phyloP scores from a whole-genome alignment of 64 coral and sea anemone species.

The Actinia tenebrosa region DNA sequence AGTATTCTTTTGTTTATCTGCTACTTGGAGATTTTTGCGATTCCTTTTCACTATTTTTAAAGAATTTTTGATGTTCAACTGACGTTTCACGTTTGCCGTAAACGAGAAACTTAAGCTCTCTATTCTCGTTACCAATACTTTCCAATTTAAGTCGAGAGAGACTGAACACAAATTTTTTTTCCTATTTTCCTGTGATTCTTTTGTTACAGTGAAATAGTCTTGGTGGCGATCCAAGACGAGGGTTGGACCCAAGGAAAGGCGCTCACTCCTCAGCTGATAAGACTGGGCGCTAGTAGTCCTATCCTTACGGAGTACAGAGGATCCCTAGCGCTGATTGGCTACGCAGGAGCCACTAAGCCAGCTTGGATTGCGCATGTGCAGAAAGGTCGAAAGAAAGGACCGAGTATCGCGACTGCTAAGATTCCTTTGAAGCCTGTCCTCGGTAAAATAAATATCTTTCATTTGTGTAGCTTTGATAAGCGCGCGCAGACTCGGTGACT shows the following conservation, averaged over 20 bases:
- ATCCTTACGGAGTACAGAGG: not conserved
- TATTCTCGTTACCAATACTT: too few relatives aligned
- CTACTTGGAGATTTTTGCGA: too few relatives aligned
- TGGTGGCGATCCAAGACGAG: constrained; percentile 21
- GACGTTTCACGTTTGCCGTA: too few relatives aligned
- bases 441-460: not conserved
- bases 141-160: too few relatives aligned
- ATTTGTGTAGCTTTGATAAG: not conserved
- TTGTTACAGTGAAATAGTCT: constrained; percentile 16
- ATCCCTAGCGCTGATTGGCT: constrained; percentile 11
- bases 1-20: too few relatives aligned
- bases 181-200: not conserved
- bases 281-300: constrained; percentile 11
- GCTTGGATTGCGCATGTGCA: constrained; percentile 23
- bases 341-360: constrained; percentile 1
- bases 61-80: too few relatives aligned
- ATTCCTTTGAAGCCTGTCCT: not conserved
- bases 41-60: too few relatives aligned
- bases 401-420: constrained; percentile 17
- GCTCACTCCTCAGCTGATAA: constrained; percentile 5
- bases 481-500: not conserved
- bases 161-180: too few relatives aligned
- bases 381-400: constrained; percentile 1
- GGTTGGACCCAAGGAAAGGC: not conserved
- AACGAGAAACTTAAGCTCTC: too few relatives aligned